Evolutionary conservation across 1,140 invertebrate species (phyloP), one percentile per base, ranked within the genome.

Genomic region (Hetaerina americana): DNA sequence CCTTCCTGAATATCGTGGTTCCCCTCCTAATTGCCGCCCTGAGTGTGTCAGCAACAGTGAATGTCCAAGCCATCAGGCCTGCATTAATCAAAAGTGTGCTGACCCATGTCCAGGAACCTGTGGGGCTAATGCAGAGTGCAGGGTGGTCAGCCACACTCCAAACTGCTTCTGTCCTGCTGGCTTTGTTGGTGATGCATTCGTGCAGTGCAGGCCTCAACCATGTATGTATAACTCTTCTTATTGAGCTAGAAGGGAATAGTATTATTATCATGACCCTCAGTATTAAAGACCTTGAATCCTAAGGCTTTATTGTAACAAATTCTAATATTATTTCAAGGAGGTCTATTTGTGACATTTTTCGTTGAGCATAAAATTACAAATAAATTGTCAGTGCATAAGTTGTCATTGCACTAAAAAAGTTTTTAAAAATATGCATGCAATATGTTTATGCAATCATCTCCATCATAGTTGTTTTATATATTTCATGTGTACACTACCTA

Each of bases 41-140:
- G 88, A 90, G 80, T 91, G 89, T 79, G 83, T 84, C 26, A 87
- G 86, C 75, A 89, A 89, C 77, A 83, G 84, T 0, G 89, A 91
- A 76, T 91, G 90, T 77, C 75, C 84, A 0, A 82, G 78, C 71
- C 82, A 83, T 75, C 79, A 83, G 70, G 87, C 88, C 26, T 91
- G 89, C 76, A 86, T 89, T 18, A 87, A 86, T 74, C 84, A 84
- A 73, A 85, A 85, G 72, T 87, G 86, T 73, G 76, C 76, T 72
- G 82, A 85, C 76, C 84, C 84, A 26, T 86, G 85, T 75, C 80
- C 81, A 5, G 85, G 85, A 27, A 80, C 84, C 18, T 88, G 87
- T 75, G 87, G 86, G 22, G 72, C 82, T 27, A 84, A 84, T 74
- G 85, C 87, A 5, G 77, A 80, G 77, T 92, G 90, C 78, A 80